Evolutionary conservation across 1,140 invertebrate species (phyloP).

Genomic region (Apolygus lucorum): DNA sequence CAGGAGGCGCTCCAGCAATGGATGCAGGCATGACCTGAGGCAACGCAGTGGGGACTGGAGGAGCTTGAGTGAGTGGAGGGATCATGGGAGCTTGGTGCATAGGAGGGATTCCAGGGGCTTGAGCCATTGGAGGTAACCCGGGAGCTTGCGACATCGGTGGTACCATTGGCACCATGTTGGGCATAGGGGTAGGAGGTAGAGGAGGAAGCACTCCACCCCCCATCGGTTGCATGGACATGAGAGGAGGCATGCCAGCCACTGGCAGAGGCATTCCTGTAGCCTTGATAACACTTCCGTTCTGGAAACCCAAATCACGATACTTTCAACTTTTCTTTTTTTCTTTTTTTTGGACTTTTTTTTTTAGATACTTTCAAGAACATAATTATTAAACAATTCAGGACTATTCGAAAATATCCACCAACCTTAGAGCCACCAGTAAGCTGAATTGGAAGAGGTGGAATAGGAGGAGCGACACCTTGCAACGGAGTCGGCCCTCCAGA

Average conservation of each 20-base stretch:
- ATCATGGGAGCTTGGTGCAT: constrained; percentile 22
- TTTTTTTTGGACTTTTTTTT: no score
- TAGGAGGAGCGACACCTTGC: constrained; percentile 34
- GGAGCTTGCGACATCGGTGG: constrained; percentile 33
- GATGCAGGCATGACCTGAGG: constrained; percentile 33
- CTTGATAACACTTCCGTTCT: background rate
- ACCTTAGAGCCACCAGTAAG: background rate
- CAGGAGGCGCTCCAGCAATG: constrained; percentile 12
- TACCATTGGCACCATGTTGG: constrained; percentile 30
- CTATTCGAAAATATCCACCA: no score
- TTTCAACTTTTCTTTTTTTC: no score
- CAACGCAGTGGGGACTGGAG: constrained; percentile 33
- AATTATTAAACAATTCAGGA: no score
- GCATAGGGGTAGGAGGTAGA: constrained; percentile 23
- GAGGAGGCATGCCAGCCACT: constrained; percentile 16
- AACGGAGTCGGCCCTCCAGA: constrained; percentile 35
- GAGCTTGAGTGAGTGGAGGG: constrained; percentile 31
- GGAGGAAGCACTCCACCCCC: constrained; percentile 10
- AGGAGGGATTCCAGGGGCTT: constrained; percentile 35
- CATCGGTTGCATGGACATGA: constrained; percentile 22
- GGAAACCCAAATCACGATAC: no score
- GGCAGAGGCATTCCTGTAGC: background rate
- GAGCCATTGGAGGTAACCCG: constrained; percentile 35
- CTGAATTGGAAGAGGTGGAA: constrained; percentile 25
- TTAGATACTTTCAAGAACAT: no score